phyloP scores from a whole-genome alignment of 2,888 invertebrate species.

The Ptychoptera albimana region DNA sequence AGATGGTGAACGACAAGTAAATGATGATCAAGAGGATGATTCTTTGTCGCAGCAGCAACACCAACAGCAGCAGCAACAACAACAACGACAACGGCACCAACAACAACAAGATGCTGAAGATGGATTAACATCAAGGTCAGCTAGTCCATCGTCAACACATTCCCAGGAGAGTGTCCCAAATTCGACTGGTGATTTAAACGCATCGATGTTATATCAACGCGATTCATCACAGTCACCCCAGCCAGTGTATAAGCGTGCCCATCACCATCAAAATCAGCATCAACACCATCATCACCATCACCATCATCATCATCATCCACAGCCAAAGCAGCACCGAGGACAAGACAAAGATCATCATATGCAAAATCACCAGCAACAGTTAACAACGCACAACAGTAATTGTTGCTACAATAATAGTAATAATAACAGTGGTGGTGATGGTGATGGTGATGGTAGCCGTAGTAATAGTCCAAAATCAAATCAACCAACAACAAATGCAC shows the following conservation, averaged over 20 bases:
- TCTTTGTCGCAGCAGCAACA: background rate
- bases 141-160: constrained; percentile 9
- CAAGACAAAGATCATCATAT: no score
- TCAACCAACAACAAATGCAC: constrained; percentile 14
- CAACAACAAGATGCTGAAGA: constrained; percentile 13
- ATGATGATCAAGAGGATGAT: no score
- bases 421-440: no score
- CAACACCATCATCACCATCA: background rate
- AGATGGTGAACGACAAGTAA: constrained; percentile 1
- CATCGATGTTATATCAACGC: background rate
- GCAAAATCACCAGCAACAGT: no score
- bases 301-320: constrained; percentile 1
- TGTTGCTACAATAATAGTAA: no score
- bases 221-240: background rate
- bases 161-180: constrained; percentile 3
- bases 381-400: no score
- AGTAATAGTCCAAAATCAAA: background rate
- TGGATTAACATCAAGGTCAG: constrained; percentile 8
- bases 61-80: constrained; percentile 15
- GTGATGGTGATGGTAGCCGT: no score
- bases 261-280: constrained; percentile 5
- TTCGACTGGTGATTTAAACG: background rate
- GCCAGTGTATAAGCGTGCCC: no score
- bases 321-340: background rate
- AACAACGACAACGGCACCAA: constrained; percentile 10